phyloP scores from a whole-genome alignment of 1,140 invertebrate species.

The Eriosoma lanigerum region DNA sequence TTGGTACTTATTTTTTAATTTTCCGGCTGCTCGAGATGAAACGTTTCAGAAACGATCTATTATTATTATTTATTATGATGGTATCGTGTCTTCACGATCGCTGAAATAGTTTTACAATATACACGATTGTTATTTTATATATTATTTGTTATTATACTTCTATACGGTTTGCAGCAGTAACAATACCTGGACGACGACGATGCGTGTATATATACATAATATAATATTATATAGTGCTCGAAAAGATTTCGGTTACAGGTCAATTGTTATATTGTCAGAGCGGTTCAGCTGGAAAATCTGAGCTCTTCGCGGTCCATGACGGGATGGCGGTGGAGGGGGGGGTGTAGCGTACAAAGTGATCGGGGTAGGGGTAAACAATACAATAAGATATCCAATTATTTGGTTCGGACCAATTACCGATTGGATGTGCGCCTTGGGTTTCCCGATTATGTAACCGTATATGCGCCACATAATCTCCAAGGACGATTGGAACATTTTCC shows the following conservation, averaged over 20 bases:
- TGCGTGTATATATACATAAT: background rate
- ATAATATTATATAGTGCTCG: background rate
- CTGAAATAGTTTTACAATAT: background rate
- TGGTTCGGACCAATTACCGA: constrained; percentile 50
- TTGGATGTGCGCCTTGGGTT: constrained; percentile 49
- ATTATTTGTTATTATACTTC: constrained; percentile 20
- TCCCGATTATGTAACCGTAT: constrained; percentile 45
- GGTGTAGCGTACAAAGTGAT: no score
- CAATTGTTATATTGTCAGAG: constrained; percentile 45
- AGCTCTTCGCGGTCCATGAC: background rate
- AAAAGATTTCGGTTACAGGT: constrained; percentile 48
- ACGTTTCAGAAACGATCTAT: constrained; percentile 14
- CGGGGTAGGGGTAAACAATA: constrained; percentile 25
- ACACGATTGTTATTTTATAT: constrained; percentile 35
- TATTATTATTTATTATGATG: constrained; percentile 5
- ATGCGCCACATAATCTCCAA: constrained; percentile 44
- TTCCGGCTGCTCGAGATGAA: constrained; percentile 38
- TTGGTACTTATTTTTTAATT: constrained; percentile 19
- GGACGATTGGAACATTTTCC: constrained; percentile 43
- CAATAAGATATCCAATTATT: constrained; percentile 49
- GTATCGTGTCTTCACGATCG: background rate
- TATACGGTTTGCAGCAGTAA: constrained; percentile 23
- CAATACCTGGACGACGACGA: background rate
- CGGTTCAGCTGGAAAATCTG: constrained; percentile 50
- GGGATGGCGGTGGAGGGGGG: background rate